A percentile compares a stretch with the other conserved stretches of the same genome.
Evolutionary conservation across 2,888 invertebrate genomes (phyloP).

Genomic region (Melanostoma mellinum): DNA sequence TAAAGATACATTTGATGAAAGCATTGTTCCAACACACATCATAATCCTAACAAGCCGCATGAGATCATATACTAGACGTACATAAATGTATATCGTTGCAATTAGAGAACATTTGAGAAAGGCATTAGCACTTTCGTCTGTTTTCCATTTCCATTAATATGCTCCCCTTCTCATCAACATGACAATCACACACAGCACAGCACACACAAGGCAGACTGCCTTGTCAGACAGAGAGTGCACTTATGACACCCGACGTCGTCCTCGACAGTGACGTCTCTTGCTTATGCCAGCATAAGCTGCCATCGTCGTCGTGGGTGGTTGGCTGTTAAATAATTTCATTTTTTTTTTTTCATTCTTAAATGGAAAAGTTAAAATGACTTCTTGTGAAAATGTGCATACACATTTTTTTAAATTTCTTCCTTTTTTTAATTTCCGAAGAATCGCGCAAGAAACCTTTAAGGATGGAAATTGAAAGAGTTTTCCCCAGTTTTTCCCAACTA

Average conservation of each 20-base stretch:
- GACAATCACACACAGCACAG: slow-evolving; percentile 27
- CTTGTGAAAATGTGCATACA: slow-evolving; percentile 48
- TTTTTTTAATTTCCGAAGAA: slow-evolving; percentile 56
- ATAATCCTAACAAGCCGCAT: slow-evolving; percentile 32
- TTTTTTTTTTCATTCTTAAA: slow-evolving; percentile 30
- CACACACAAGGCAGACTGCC: slow-evolving; percentile 11
- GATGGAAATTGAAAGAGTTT: slow-evolving; percentile 57
- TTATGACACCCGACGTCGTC: slow-evolving; percentile 56
- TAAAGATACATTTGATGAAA: too few species aligned
- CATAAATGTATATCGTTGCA: slow-evolving; percentile 36
- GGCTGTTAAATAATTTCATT: slow-evolving; percentile 11
- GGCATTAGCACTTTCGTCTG: slow-evolving; percentile 63
- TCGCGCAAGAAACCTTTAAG: slow-evolving; percentile 35
- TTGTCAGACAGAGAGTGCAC: slow-evolving; percentile 56
- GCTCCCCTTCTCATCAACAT: slow-evolving; percentile 44
- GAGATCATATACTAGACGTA: slow-evolving; percentile 19
- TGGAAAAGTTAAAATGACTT: slow-evolving; percentile 65
- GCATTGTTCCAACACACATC: too few species aligned
- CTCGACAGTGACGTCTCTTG: slow-evolving; percentile 2
- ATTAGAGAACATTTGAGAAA: slow-evolving; percentile 59
- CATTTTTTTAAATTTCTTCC: slow-evolving; percentile 1
- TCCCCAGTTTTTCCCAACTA: slow-evolving; percentile 52
- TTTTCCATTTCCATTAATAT: slow-evolving; percentile 44
- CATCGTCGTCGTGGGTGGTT: slow-evolving; percentile 49
- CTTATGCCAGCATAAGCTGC: slow-evolving; percentile 3